Evolutionary conservation across 2,797 vertebrate species (phyloP).

Genomic region (Cichlasoma orientale): DNA sequence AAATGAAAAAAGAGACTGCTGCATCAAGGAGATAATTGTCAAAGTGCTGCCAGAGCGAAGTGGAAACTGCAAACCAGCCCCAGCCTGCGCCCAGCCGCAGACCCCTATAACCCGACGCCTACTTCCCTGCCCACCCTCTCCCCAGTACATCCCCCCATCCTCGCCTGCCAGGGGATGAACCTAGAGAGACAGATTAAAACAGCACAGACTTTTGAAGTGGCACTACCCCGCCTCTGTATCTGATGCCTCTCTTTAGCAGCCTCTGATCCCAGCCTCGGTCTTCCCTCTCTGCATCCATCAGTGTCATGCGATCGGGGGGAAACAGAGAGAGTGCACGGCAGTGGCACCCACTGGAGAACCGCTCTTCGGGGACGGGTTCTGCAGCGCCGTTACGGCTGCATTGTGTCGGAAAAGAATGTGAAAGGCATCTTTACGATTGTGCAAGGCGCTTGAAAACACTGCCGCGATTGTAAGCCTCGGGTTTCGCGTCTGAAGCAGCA

Average conservation of each 20-base stretch:
- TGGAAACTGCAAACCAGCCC: conserved; percentile 46
- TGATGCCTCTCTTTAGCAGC: conserved; percentile 31
- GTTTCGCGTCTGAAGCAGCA: conserved; percentile 28
- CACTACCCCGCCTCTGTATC: conserved; percentile 29
- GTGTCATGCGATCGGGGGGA: conserved; percentile 48
- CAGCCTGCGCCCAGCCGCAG: conserved; percentile 32
- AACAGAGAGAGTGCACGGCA: background rate
- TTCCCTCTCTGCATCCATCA: conserved; percentile 50
- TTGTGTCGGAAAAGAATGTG: conserved; percentile 29
- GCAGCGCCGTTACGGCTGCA: background rate
- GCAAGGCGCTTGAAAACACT: conserved; percentile 11
- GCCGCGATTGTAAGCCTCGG: conserved; percentile 9
- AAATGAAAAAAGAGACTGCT: conserved; percentile 55
- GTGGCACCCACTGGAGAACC: conserved; percentile 18
- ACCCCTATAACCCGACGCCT: conserved; percentile 31
- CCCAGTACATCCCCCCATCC: conserved; percentile 3
- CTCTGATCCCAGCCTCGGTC: conserved; percentile 15
- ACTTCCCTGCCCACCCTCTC: conserved; percentile 36
- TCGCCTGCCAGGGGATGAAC: conserved; percentile 39
- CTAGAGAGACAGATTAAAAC: conserved; percentile 38
- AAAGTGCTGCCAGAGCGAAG: conserved; percentile 59
- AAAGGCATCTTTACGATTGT: conserved; percentile 40
- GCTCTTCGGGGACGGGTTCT: conserved; percentile 19
- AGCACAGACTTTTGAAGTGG: conserved; percentile 50
- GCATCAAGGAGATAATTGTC: conserved; percentile 75